Percentiles rank a stretch among this genome's conserved stretches.
phyloP scores from a whole-genome alignment of 2,888 invertebrate genomes.

The Agriopis aurantiaria region DNA sequence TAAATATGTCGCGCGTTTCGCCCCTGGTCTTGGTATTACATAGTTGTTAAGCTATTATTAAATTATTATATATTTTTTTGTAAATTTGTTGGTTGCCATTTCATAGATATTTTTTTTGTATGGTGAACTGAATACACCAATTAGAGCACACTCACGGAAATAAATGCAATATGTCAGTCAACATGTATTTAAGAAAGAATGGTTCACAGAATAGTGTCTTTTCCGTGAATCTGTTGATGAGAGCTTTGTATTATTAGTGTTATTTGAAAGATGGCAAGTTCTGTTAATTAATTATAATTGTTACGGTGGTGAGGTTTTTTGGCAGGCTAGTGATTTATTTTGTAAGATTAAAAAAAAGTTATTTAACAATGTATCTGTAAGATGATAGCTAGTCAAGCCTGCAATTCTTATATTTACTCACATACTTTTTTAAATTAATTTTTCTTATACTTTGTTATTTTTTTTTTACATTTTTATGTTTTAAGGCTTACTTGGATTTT shows the following conservation, averaged over 20 bases:
- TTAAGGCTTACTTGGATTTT: no score
- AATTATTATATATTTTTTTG: constrained; percentile 1
- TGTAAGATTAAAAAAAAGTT: constrained; percentile 1
- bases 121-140: constrained; percentile 16
- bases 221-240: background rate
- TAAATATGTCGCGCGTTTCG: background rate
- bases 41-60: constrained; percentile 9
- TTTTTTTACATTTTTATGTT: background rate
- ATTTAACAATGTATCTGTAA: background rate
- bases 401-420: constrained; percentile 8
- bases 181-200: no score
- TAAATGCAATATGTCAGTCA: background rate
- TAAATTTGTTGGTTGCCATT: constrained; percentile 35
- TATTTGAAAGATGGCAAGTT: background rate
- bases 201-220: no score
- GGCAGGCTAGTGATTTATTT: constrained; percentile 1
- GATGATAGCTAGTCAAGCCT: constrained; percentile 12
- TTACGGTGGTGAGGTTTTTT: background rate
- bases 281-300: background rate
- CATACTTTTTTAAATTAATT: background rate
- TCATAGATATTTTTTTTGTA: constrained; percentile 28
- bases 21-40: background rate
- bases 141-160: constrained; percentile 12
- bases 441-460: background rate
- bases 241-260: background rate